phyloP scores from a whole-genome alignment of 1,140 invertebrate species.

The Whitmania pigra region DNA sequence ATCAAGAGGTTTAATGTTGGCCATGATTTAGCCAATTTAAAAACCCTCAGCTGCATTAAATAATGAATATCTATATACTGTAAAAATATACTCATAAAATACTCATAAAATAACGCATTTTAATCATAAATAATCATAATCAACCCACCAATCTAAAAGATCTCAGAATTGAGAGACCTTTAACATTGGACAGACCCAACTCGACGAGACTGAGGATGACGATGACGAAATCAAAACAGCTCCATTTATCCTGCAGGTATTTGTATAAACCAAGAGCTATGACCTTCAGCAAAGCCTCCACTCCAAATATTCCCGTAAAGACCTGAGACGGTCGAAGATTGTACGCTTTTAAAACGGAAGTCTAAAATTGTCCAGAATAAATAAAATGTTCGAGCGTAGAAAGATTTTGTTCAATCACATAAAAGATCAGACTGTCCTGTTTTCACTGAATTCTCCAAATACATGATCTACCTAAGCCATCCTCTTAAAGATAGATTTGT shows the following conservation, averaged over 20 bases:
- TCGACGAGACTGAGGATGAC: constrained; percentile 86
- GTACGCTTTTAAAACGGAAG: not conserved
- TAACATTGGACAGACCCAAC: constrained; percentile 76
- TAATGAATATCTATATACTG: not conserved
- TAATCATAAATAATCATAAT: too few species aligned
- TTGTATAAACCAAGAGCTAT: constrained; percentile 89
- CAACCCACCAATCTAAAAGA: constrained; percentile 88
- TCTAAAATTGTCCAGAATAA: too few species aligned
- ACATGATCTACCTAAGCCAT: too few species aligned
- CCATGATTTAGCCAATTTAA: constrained; percentile 98
- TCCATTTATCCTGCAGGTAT: constrained; percentile 98
- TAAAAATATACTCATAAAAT: too few species aligned
- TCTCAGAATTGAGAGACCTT: constrained; percentile 86
- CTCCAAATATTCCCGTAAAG: constrained; percentile 91
- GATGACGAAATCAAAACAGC: constrained; percentile 97
- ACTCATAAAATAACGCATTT: too few species aligned
- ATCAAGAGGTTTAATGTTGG: constrained; percentile 93
- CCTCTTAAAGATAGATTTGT: too few species aligned
- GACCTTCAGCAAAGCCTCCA: constrained; percentile 87
- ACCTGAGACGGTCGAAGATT: constrained; percentile 53
- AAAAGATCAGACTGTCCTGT: too few species aligned
- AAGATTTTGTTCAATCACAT: too few species aligned
- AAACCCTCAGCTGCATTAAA: constrained; percentile 63
- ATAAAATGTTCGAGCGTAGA: too few species aligned
- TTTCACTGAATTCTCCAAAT: too few species aligned